Evolutionary conservation across 2,888 invertebrate species (phyloP).

Genomic region (Ophion costatus): DNA sequence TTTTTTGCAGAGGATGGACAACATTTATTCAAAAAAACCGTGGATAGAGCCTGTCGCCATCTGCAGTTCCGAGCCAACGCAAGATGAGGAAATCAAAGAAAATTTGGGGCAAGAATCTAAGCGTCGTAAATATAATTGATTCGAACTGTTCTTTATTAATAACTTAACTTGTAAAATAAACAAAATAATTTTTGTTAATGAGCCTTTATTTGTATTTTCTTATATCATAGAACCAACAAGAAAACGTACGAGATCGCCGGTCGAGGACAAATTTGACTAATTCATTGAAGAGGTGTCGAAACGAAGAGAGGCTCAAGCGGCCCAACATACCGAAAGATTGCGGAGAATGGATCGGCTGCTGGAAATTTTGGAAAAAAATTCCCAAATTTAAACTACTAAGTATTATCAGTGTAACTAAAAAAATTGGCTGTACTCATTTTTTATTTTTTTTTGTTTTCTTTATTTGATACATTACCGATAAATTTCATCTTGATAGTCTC

Average conservation of each 20-base stretch:
- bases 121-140: background rate
- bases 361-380: background rate
- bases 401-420: background rate
- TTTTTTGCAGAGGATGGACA: constrained; percentile 8
- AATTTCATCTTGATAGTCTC: background rate
- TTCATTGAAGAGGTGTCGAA: background rate
- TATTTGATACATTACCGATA: background rate
- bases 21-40: background rate
- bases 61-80: background rate
- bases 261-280: background rate
- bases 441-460: background rate
- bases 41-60: constrained; percentile 3
- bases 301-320: no score
- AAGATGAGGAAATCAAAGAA: background rate
- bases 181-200: background rate
- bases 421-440: background rate
- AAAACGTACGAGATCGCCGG: background rate
- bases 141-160: background rate
- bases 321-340: constrained; percentile 1
- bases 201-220: no score
- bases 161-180: background rate
- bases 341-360: background rate
- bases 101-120: background rate
- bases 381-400: background rate
- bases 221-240: background rate